phyloP scores from a whole-genome alignment of 2,113 vertebrate species.

The Puma concolor region DNA sequence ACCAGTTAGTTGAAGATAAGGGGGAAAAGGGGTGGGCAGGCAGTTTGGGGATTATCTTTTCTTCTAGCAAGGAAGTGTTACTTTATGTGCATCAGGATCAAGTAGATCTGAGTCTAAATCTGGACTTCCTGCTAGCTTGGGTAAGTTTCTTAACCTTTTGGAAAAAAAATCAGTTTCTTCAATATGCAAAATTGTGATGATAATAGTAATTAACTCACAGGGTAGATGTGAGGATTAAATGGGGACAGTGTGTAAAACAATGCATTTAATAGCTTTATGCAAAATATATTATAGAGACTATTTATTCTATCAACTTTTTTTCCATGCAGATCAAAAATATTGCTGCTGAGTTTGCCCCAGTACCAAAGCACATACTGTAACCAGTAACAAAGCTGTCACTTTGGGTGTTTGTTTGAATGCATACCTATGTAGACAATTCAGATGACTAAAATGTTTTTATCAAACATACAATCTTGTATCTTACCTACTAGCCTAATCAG shows the following conservation, averaged over 20 bases:
- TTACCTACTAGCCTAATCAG: background rate
- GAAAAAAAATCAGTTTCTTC: background rate
- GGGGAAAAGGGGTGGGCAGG: background rate
- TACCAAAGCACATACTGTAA: background rate
- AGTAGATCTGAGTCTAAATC: background rate
- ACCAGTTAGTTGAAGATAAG: background rate
- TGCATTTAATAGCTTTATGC: background rate
- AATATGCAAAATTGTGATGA: background rate
- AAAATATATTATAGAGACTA: background rate
- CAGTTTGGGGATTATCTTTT: too few relatives aligned
- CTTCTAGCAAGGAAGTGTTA: background rate
- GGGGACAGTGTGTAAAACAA: background rate
- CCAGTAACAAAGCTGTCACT: background rate
- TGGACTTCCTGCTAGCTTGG: background rate
- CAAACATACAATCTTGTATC: background rate
- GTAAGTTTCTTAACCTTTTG: background rate
- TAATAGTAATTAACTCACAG: background rate
- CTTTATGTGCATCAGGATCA: background rate
- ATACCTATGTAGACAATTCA: background rate
- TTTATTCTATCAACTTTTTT: background rate
- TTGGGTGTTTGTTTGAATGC: background rate
- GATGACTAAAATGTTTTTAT: background rate
- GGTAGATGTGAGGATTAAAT: background rate
- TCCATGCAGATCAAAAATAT: background rate
- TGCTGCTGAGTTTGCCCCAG: background rate